Evolutionary conservation across 1,140 invertebrate species (phyloP).

Genomic region (Tetramorium alpestre): DNA sequence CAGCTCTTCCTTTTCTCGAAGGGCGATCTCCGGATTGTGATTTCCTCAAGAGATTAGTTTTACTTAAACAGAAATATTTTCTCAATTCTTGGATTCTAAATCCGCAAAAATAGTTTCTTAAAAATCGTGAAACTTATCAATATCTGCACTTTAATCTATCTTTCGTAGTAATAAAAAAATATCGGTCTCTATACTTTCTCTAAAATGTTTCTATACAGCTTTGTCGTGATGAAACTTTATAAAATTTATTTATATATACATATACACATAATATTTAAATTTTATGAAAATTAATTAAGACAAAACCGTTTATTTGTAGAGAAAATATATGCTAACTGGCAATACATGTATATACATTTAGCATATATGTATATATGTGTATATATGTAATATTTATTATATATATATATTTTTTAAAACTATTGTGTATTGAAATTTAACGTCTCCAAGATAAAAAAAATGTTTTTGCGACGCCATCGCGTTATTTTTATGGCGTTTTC

Average conservation of each 20-base stretch:
- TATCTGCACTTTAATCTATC: neutral
- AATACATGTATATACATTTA: too few relatives aligned
- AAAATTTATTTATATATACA: neutral
- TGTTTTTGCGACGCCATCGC: neutral
- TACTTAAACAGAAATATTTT: constrained; percentile 68
- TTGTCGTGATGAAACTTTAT: neutral
- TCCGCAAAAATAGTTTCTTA: constrained; percentile 31
- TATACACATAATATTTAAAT: too few relatives aligned
- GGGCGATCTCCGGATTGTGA: constrained; percentile 38
- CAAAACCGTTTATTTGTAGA: neutral
- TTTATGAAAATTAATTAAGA: too few relatives aligned
- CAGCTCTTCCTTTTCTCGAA: constrained; percentile 36
- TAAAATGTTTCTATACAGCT: neutral
- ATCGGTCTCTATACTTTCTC: neutral
- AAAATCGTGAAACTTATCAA: constrained; percentile 34
- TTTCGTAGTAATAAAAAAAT: neutral
- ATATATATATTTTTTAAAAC: too few relatives aligned
- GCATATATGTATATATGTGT: too few relatives aligned
- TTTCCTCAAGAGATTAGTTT: constrained; percentile 67
- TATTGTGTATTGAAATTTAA: neutral
- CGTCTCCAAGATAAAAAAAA: neutral
- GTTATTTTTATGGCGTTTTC: neutral
- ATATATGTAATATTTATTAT: too few relatives aligned
- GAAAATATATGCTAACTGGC: too few relatives aligned
- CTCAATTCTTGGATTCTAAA: constrained; percentile 34